phyloP scores from a whole-genome alignment of 2,888 invertebrate species.

The Drosophila flavopinicola region DNA sequence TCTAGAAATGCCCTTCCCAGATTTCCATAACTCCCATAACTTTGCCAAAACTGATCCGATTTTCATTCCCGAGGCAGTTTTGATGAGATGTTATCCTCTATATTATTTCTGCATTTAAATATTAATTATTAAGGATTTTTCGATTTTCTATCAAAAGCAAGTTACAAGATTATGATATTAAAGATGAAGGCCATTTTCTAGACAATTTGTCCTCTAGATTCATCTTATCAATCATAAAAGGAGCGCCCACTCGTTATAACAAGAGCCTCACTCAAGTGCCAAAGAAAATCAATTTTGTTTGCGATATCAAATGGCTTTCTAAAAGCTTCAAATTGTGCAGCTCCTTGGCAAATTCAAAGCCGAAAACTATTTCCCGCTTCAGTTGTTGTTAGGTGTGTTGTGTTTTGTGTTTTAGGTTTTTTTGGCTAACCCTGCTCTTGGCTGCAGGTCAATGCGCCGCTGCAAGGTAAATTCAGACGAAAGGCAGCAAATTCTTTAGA shows the following conservation, averaged over 20 bases:
- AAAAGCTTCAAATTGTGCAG: background rate
- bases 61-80: no score
- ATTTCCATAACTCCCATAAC: no score
- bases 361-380: conserved; percentile 27
- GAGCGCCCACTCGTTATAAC: background rate
- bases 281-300: background rate
- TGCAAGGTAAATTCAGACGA: conserved; percentile 68
- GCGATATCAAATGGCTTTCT: background rate
- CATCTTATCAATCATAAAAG: background rate
- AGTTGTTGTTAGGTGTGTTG: conserved; percentile 6
- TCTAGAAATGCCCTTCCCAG: no score
- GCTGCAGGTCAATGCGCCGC: conserved; percentile 67
- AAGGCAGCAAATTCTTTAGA: conserved; percentile 60
- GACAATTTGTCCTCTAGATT: no score
- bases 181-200: no score
- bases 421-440: conserved; percentile 3
- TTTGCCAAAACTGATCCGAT: no score
- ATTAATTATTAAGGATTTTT: no score
- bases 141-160: no score
- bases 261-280: background rate
- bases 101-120: no score
- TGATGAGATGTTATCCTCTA: no score
- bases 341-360: background rate
- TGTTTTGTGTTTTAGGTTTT: conserved; percentile 3
- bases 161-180: no score